Conservation (phyloP, 1,140 invertebrate species). For the Popillia japonica region DNA sequence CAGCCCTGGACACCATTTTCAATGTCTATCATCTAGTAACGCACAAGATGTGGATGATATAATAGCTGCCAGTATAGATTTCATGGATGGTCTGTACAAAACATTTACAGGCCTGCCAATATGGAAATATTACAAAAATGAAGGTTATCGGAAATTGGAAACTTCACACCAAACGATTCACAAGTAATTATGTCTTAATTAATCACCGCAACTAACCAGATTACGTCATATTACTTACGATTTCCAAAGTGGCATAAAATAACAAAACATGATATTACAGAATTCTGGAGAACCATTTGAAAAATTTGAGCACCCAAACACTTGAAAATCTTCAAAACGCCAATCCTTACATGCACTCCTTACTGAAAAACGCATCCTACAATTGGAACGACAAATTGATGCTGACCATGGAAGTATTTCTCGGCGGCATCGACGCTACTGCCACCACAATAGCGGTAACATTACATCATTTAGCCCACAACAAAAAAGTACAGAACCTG, state of each 20-base stretch:
- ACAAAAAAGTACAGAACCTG: conserved; percentile 48
- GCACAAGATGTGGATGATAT: conserved; percentile 48
- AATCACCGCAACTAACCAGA: too few species aligned
- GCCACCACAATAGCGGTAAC: conserved; percentile 54
- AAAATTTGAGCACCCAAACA: neutral
- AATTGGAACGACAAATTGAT: conserved; percentile 54
- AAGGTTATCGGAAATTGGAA: conserved; percentile 57
- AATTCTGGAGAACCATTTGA: neutral
- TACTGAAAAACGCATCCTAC: conserved; percentile 55
- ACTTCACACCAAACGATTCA: conserved; percentile 54
- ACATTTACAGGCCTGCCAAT: conserved; percentile 58
- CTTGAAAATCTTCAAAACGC: conserved; percentile 40
- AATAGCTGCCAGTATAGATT: conserved; percentile 56
- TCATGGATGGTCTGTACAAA: conserved; percentile 60
- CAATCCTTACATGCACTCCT: conserved; percentile 53
- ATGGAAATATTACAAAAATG: conserved; percentile 59
- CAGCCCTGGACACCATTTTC: conserved; percentile 55
- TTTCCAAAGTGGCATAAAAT: too few species aligned
- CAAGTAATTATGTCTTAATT: conserved; percentile 41
- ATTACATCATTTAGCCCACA: conserved; percentile 52
- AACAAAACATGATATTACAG: neutral
- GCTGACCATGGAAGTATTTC: conserved; percentile 58
- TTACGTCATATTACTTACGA: too few species aligned
- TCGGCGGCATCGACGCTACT: conserved; percentile 60
- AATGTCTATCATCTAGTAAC: conserved; percentile 49